Base-by-base conservation (phyloP, 2,113 vertebrate genomes). In the Sula dactylatra region DNA sequence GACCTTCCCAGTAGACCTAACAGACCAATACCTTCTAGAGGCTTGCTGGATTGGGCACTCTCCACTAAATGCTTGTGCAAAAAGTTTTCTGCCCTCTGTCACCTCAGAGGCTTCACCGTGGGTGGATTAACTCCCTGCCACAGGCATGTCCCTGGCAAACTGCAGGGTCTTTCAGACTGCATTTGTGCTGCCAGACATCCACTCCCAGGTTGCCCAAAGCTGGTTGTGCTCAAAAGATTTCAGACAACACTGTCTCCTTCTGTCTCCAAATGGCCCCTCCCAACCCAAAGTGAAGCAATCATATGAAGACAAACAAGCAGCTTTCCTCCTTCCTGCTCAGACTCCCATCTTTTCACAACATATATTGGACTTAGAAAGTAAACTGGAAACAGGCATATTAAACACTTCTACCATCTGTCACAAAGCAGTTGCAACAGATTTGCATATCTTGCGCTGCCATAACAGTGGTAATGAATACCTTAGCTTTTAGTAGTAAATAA, bases 331-430 rank as follows among this genome's bases (percentile, higher is more conserved):
- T 86, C 20, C 44, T 87, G 20, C 9, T 9, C 52, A 58, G 40
- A 7, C 27, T 94, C 56, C 55, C 55, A 17, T 78, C 52, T 89
- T 82, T 55, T 71, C 62, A 66, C 79, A 77, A 18, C 20, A 36
- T 67, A 24, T 74, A 77, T 54, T 78, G 17, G 59, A 34, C 65
- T 84, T 82, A 66, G n/a, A 67, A 86, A 77, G 31, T 45, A 82
- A 89, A 86, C 42, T 59, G 16, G n/a, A 88, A 97, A 67, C n/a
- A 84, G 21, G 44, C 12, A 1, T 42, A 47, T 59, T 74, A 89
- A 82, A 78, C 84, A 66, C 44, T 93, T 77, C 50, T 91, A n/a
- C 80, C 94, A 95, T 93, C 91, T 95, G 91, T 74, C 72, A 71
- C 38, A 55, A 81, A 80, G 22, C 21, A 82, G 22, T 70, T 50